phyloP scores from a whole-genome alignment of 2,113 vertebrate genomes.

The Platichthys stellatus region DNA sequence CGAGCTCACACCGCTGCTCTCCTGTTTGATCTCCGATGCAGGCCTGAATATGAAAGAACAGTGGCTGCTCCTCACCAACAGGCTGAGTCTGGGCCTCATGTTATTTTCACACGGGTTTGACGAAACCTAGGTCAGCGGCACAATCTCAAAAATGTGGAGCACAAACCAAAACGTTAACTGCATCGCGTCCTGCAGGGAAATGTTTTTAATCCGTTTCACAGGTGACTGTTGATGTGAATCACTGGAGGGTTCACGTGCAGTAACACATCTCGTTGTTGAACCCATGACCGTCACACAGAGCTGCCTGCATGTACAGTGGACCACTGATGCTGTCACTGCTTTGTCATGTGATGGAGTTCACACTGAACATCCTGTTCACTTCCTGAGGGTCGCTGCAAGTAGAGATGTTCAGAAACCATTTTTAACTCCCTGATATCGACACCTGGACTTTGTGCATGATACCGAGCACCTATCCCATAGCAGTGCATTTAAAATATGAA shows the following conservation, averaged over 20 bases:
- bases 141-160: background rate
- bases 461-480: no score
- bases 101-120: slow-evolving; percentile 27
- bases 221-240: background rate
- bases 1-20: slow-evolving; percentile 25
- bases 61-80: slow-evolving; percentile 38
- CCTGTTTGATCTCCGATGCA: slow-evolving; percentile 69
- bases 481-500: no score
- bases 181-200: background rate
- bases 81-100: slow-evolving; percentile 34
- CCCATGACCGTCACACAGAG: no score
- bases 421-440: background rate
- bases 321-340: background rate
- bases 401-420: no score
- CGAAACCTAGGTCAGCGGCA: background rate
- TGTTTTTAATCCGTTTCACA: slow-evolving; percentile 1
- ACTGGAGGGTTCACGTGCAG: background rate
- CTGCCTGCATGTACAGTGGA: background rate
- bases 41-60: slow-evolving; percentile 46
- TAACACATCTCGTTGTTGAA: no score
- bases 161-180: background rate
- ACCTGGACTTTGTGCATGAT: no score
- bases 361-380: background rate
- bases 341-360: slow-evolving; percentile 28
- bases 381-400: background rate